These are phyloP conservation scores for Mimachlamys varia DNA, from an alignment of 2,888 invertebrate genomes.

Conservation along the genomic window DNA sequence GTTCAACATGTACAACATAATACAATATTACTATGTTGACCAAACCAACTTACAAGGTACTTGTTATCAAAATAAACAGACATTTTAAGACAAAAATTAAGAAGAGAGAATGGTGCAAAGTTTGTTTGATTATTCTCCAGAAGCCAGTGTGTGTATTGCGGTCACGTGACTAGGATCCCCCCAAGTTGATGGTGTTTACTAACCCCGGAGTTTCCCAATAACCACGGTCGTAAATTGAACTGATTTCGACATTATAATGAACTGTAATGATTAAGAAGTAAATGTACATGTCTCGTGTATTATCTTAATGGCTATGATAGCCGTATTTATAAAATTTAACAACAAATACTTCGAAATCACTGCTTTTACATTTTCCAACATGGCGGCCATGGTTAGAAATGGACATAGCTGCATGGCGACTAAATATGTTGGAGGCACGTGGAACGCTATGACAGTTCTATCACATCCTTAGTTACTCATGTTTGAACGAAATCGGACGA, in stretches of 20 bases:
- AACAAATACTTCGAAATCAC: constrained; percentile 33
- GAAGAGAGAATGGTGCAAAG: not conserved
- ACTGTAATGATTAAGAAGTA: not conserved
- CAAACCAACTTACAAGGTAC: too few species aligned
- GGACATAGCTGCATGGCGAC: constrained; percentile 13
- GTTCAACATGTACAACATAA: too few species aligned
- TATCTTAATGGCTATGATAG: not conserved
- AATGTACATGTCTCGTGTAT: not conserved
- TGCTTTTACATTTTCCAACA: constrained; percentile 25
- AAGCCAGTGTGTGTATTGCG: constrained; percentile 28
- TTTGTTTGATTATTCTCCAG: constrained; percentile 4
- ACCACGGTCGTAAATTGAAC: not conserved
- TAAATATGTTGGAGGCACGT: not conserved
- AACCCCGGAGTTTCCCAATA: not conserved
- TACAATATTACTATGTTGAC: too few species aligned
- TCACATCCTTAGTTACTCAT: not conserved
- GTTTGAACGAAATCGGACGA: not conserved
- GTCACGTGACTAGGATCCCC: constrained; percentile 15
- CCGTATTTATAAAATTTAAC: not conserved
- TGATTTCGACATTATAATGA: not conserved
- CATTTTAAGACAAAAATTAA: too few species aligned
- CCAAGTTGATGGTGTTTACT: constrained; percentile 22
- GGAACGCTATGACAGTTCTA: not conserved
- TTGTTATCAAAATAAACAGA: too few species aligned
- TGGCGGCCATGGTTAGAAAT: constrained; percentile 4